Conservation (phyloP, 2,888 invertebrate species). For the Drosophila nr. fundita region DNA sequence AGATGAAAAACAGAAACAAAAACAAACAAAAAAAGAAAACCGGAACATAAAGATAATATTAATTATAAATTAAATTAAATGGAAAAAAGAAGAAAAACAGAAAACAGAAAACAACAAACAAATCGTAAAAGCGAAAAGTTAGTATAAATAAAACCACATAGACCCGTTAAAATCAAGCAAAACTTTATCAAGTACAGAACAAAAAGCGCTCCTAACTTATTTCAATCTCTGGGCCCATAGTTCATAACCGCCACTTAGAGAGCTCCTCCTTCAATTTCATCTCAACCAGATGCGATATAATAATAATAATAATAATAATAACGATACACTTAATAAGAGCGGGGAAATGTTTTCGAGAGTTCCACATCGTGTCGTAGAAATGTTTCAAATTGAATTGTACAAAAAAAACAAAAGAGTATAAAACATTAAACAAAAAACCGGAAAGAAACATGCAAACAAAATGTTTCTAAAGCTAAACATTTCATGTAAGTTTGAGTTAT, state of each 20-base stretch:
- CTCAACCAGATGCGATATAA: constrained; percentile 38
- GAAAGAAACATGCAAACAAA: constrained; percentile 25
- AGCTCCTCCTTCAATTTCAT: constrained; percentile 39
- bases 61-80: constrained; percentile 76
- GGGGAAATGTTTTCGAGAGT: constrained; percentile 52
- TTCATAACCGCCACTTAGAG: constrained; percentile 39
- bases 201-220: constrained; percentile 30
- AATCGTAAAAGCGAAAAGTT: constrained; percentile 63
- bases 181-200: constrained; percentile 19
- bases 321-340: constrained; percentile 31
- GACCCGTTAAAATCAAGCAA: constrained; percentile 36
- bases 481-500: constrained; percentile 13
- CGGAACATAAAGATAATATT: constrained; percentile 73
- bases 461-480: constrained; percentile 55
- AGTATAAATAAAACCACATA: constrained; percentile 66
- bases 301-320: constrained; percentile 31
- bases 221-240: constrained; percentile 39
- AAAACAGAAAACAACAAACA: constrained; percentile 33
- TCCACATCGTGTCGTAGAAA: constrained; percentile 68
- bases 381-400: constrained; percentile 71
- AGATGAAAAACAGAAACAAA: constrained; percentile 27
- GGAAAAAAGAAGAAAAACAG: constrained; percentile 4
- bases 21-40: constrained; percentile 39
- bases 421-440: constrained; percentile 3
- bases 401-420: constrained; percentile 35